These are phyloP conservation scores for Xestoiulus laeticollis DNA, from an alignment of 2,888 invertebrate species.

Conservation along the genomic window DNA sequence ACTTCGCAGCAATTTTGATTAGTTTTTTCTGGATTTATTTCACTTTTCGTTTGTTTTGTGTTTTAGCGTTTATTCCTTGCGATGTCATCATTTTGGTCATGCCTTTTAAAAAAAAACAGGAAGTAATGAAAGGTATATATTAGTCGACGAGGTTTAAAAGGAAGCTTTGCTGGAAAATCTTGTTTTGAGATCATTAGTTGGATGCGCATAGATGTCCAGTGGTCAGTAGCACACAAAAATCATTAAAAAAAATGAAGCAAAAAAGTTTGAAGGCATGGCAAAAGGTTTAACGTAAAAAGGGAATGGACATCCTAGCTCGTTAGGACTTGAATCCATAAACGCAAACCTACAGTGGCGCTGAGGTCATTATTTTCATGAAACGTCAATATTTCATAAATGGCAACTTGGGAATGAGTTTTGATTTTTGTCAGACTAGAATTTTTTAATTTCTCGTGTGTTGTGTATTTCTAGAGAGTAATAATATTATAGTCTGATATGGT, in stretches of 20 bases:
- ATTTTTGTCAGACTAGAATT: neutral
- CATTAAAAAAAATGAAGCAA: neutral
- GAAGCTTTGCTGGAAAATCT: slow-evolving; percentile 7
- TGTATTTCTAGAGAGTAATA: no score
- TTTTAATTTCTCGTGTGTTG: no score
- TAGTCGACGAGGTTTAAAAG: slow-evolving; percentile 7
- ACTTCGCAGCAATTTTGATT: neutral
- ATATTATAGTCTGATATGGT: no score
- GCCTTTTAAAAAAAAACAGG: neutral
- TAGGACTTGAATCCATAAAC: neutral
- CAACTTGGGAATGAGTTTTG: neutral
- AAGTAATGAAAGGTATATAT: slow-evolving; percentile 15
- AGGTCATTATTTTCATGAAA: slow-evolving; percentile 21
- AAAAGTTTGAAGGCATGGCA: neutral
- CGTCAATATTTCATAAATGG: neutral
- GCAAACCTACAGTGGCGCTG: neutral
- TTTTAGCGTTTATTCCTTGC: neutral
- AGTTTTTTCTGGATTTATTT: neutral
- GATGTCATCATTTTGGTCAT: neutral
- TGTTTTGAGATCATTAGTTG: slow-evolving; percentile 25
- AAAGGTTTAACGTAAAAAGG: neutral
- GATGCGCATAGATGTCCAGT: neutral
- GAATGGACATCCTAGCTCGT: neutral
- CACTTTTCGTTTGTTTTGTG: neutral
- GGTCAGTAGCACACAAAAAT: slow-evolving; percentile 27